phyloP scores from a whole-genome alignment of 1,140 invertebrate species.

The Nephila pilipes region DNA sequence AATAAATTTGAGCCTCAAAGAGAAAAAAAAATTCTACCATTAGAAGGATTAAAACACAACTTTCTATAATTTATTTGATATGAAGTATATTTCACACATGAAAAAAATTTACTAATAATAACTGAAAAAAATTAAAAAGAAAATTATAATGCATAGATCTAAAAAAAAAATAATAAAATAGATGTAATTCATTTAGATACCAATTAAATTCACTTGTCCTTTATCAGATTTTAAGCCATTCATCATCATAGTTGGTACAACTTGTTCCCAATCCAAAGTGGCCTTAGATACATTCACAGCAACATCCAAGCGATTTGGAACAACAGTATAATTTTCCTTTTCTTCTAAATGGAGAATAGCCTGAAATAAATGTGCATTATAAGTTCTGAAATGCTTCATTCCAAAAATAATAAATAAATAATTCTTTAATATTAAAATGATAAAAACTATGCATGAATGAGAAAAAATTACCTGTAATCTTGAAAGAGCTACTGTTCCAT shows the following conservation, averaged over 20 bases:
- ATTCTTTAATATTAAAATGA: too few relatives aligned
- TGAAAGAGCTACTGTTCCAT: slow-evolving; percentile 81
- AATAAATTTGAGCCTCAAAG: too few relatives aligned
- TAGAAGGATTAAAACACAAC: too few relatives aligned
- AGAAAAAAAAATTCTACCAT: too few relatives aligned
- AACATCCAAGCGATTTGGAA: slow-evolving; percentile 82
- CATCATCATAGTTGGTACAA: slow-evolving; percentile 75
- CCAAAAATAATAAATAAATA: too few relatives aligned
- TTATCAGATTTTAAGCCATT: slow-evolving; percentile 77
- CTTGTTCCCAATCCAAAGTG: slow-evolving; percentile 82
- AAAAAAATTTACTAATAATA: too few relatives aligned
- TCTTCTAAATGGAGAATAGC: slow-evolving; percentile 82
- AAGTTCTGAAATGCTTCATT: not conserved
- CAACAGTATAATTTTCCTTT: slow-evolving; percentile 80
- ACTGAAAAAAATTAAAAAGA: too few relatives aligned
- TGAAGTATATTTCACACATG: too few relatives aligned
- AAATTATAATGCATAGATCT: too few relatives aligned
- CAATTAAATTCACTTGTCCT: slow-evolving; percentile 56
- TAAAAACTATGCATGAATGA: too few relatives aligned
- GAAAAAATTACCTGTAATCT: slow-evolving; percentile 81
- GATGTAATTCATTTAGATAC: not conserved
- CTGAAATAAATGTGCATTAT: slow-evolving; percentile 78
- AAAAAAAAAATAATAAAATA: too few relatives aligned
- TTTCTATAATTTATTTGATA: too few relatives aligned
- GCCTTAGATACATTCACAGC: slow-evolving; percentile 84